Conservation (phyloP, 2,888 invertebrate genomes). For the Drosophila sordidula region DNA sequence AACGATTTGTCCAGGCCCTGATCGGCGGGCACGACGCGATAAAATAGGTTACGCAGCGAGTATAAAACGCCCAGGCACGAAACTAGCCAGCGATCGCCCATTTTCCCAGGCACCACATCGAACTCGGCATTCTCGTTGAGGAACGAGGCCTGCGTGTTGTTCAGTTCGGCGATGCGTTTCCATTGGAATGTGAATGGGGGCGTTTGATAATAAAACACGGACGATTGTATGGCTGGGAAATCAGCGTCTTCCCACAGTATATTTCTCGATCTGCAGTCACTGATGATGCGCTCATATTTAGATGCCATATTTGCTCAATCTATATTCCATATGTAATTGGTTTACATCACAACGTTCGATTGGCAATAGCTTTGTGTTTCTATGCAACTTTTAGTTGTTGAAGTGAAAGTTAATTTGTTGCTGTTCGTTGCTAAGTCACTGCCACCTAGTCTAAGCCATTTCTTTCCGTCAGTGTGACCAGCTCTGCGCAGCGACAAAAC, state of each 20-base stretch:
- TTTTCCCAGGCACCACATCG: conserved; percentile 93
- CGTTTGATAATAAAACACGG: conserved; percentile 96
- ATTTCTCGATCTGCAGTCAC: conserved; percentile 91
- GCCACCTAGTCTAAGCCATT: conserved; percentile 56
- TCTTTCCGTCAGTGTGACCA: conserved; percentile 51
- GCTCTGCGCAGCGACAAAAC: conserved; percentile 13
- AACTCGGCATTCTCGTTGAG: conserved; percentile 88
- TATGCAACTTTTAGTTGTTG: conserved; percentile 19
- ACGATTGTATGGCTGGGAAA: conserved; percentile 94
- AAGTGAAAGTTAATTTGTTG: conserved; percentile 61
- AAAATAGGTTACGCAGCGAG: conserved; percentile 94
- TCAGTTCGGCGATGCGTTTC: conserved; percentile 91
- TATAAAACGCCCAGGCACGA: conserved; percentile 94
- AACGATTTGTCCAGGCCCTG: conserved; percentile 91
- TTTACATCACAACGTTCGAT: conserved; percentile 35
- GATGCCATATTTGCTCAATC: conserved; percentile 80
- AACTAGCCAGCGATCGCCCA: conserved; percentile 96
- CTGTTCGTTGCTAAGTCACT: conserved; percentile 36
- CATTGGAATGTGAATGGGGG: conserved; percentile 97
- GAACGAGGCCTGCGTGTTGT: conserved; percentile 86
- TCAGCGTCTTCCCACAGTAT: conserved; percentile 96
- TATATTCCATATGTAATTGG: conserved; percentile 20
- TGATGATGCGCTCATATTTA: conserved; percentile 92
- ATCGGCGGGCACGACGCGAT: conserved; percentile 95
- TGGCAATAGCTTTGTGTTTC: conserved; percentile 13